A percentile compares a stretch with the other conserved stretches of the same genome.
phyloP scores from a whole-genome alignment of 2,113 vertebrate species.

The Phaetusa simplex region DNA sequence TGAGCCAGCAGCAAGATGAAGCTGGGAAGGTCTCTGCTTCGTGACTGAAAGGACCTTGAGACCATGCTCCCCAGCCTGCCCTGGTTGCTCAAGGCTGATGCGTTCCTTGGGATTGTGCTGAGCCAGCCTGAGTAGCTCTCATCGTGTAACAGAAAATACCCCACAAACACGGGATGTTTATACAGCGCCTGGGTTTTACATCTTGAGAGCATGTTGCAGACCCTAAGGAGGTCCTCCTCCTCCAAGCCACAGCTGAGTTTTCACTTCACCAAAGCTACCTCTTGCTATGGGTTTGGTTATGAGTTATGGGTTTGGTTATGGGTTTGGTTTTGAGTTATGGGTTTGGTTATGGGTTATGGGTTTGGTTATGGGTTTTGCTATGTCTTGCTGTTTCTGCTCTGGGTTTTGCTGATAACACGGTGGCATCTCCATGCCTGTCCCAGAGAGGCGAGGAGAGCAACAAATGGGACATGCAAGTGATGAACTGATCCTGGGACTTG shows the following conservation, averaged over 20 bases:
- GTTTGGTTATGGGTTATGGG: too few relatives aligned
- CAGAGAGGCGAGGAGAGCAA: neutral
- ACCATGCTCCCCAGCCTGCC: neutral
- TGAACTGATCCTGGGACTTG: neutral
- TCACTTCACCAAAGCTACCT: neutral
- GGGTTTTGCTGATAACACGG: neutral
- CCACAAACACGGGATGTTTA: rapidly evolving
- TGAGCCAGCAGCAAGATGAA: neutral
- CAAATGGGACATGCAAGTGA: too few relatives aligned
- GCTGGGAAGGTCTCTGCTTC: neutral
- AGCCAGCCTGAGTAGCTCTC: neutral
- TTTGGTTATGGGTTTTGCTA: too few relatives aligned
- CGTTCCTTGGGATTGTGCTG: neutral
- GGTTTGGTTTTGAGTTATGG: too few relatives aligned
- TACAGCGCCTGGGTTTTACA: neutral
- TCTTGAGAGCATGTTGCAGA: neutral
- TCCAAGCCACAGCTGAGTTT: neutral
- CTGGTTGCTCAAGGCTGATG: neutral
- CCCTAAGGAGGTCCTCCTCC: neutral
- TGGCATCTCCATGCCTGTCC: neutral
- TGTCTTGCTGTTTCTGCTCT: neutral
- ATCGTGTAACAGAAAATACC: neutral
- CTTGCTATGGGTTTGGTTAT: too few relatives aligned
- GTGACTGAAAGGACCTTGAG: neutral
- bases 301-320: too few relatives aligned